Conservation (phyloP, 2,113 vertebrate species). For the Mus spicilegus region DNA sequence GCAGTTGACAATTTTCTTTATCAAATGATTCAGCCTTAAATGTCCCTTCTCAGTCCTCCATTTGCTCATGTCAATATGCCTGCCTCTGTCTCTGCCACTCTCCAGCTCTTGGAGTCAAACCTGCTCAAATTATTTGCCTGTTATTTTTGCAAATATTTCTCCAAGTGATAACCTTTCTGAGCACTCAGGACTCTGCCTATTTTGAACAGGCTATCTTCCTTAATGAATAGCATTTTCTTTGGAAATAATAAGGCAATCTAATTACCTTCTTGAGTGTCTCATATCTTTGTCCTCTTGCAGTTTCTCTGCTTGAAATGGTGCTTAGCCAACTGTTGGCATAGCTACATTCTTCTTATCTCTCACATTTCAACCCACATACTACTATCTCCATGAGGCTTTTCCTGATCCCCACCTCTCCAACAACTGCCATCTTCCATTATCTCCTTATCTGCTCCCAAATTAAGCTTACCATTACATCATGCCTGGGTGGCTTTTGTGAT, state of each 20-base stretch:
- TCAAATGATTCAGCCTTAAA: constrained; percentile 45
- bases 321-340: constrained; percentile 23
- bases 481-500: constrained; percentile 34
- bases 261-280: not conserved
- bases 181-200: not conserved
- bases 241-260: not conserved
- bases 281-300: not conserved
- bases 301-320: constrained; percentile 49
- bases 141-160: constrained; percentile 5
- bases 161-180: not conserved
- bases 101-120: not conserved
- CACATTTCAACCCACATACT: constrained; percentile 58
- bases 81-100: constrained; percentile 1
- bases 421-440: constrained; percentile 40
- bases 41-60: not conserved
- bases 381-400: constrained; percentile 34
- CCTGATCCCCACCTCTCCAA: constrained; percentile 60
- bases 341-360: constrained; percentile 49
- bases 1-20: constrained; percentile 44
- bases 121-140: not conserved
- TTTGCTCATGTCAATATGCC: not conserved
- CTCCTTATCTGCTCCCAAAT: constrained; percentile 54
- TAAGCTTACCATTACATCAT: constrained; percentile 55
- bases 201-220: not conserved
- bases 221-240: not conserved